These are phyloP conservation scores for Ataeniobius toweri DNA, from an alignment of 2,797 vertebrate species.

Conservation along the genomic window DNA sequence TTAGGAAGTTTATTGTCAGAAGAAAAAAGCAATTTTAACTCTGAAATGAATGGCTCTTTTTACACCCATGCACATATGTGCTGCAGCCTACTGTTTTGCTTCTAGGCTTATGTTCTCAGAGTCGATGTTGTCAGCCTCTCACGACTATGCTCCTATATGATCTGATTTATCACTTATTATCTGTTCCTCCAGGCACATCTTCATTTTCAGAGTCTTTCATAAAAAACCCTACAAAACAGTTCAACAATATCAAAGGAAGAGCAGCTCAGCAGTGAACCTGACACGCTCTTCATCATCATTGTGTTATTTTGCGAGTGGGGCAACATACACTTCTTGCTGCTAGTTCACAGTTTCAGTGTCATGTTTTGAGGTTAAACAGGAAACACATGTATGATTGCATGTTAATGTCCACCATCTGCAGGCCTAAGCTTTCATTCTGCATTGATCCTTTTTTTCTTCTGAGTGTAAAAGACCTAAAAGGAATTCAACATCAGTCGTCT, in stretches of 20 bases:
- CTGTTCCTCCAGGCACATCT: slow-evolving; percentile 22
- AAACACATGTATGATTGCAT: slow-evolving; percentile 13
- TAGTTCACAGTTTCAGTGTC: slow-evolving; percentile 7
- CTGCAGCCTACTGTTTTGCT: slow-evolving; percentile 18
- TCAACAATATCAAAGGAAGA: slow-evolving; percentile 20
- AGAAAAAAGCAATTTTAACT: slow-evolving; percentile 7
- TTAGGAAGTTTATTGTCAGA: slow-evolving; percentile 23
- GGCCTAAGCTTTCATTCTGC: not conserved
- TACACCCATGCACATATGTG: slow-evolving; percentile 13
- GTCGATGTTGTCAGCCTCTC: slow-evolving; percentile 7
- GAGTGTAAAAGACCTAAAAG: not conserved
- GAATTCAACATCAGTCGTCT: not conserved
- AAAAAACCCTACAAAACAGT: slow-evolving; percentile 19
- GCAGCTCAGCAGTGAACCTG: slow-evolving; percentile 22
- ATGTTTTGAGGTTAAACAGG: slow-evolving; percentile 17
- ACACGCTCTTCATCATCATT: slow-evolving; percentile 9
- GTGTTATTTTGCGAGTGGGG: slow-evolving; percentile 12
- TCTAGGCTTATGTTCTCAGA: slow-evolving; percentile 22
- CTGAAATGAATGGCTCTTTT: slow-evolving; percentile 2
- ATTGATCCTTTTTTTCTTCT: not conserved
- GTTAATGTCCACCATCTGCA: slow-evolving; percentile 3
- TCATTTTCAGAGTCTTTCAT: slow-evolving; percentile 31
- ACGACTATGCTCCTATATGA: slow-evolving; percentile 17
- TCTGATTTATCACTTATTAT: slow-evolving; percentile 32
- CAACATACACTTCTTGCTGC: slow-evolving; percentile 3